Evolutionary conservation across 1,140 invertebrate species (phyloP).

Genomic region (Brachionus asplanchnoidis): DNA sequence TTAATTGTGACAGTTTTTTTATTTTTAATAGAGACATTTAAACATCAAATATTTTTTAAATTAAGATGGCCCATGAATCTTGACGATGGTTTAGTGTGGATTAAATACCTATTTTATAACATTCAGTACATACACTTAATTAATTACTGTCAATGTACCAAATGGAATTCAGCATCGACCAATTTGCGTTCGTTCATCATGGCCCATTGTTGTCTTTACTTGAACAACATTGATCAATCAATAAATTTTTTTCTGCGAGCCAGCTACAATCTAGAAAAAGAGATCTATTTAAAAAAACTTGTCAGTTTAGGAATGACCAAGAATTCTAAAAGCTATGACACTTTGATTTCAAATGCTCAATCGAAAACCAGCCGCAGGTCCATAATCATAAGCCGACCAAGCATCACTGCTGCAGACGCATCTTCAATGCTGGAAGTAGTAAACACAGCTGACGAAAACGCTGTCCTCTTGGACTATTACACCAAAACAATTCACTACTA

Average conservation of each 20-base stretch:
- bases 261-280: slow-evolving; percentile 29
- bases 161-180: not conserved
- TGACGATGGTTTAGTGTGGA: not conserved
- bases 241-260: slow-evolving; percentile 21
- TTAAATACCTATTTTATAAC: slow-evolving; percentile 6
- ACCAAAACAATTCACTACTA: slow-evolving; percentile 33
- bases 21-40: too few species aligned
- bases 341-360: not conserved
- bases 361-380: not conserved
- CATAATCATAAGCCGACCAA: not conserved
- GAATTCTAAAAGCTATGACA: not conserved
- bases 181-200: slow-evolving; percentile 16
- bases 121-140: slow-evolving; percentile 23
- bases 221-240: slow-evolving; percentile 30
- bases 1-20: too few species aligned
- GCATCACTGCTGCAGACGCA: not conserved
- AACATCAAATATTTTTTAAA: too few species aligned
- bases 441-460: not conserved
- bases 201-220: slow-evolving; percentile 29
- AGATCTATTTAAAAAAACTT: not conserved
- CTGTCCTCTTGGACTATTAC: slow-evolving; percentile 16
- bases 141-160: not conserved
- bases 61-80: slow-evolving; percentile 18
- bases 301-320: not conserved
- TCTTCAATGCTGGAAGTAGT: not conserved